Percentiles rank a stretch among this genome's conserved stretches.
Conservation (phyloP, 2,797 vertebrate species). For the Aphelocoma californica region DNA sequence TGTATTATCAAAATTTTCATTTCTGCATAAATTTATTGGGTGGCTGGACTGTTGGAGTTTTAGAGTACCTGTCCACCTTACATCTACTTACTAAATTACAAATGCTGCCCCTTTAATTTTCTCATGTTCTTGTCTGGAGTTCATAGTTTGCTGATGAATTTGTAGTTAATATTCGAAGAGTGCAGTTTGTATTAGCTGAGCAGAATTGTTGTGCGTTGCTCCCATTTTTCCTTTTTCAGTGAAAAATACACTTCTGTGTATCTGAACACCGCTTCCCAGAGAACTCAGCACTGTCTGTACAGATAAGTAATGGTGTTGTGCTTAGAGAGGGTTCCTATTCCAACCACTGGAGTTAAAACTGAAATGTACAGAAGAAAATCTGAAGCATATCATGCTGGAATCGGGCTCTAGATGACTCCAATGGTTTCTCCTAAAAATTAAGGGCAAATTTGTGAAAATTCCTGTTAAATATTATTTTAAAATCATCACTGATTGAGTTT, state of each 20-base stretch:
- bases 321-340: not conserved
- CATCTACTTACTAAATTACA: not conserved
- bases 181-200: not conserved
- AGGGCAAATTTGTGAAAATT: not conserved
- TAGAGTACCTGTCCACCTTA: not conserved
- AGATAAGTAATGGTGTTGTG: not conserved
- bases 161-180: not conserved
- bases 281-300: not conserved
- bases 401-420: not conserved
- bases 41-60: not conserved
- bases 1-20: not conserved
- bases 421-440: not conserved
- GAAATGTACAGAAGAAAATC: not conserved
- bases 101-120: not conserved
- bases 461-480: not conserved
- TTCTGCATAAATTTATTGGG: not conserved
- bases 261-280: not conserved
- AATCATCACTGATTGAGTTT: not conserved
- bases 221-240: not conserved
- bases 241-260: not conserved
- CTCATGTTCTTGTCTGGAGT: not conserved
- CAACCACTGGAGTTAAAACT: not conserved
- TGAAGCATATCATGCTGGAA: not conserved
- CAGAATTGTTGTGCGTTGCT: not conserved
- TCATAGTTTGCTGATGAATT: not conserved